Evolutionary conservation across 2,888 invertebrate genomes (phyloP).

Genomic region (Ornithoptera priamus): DNA sequence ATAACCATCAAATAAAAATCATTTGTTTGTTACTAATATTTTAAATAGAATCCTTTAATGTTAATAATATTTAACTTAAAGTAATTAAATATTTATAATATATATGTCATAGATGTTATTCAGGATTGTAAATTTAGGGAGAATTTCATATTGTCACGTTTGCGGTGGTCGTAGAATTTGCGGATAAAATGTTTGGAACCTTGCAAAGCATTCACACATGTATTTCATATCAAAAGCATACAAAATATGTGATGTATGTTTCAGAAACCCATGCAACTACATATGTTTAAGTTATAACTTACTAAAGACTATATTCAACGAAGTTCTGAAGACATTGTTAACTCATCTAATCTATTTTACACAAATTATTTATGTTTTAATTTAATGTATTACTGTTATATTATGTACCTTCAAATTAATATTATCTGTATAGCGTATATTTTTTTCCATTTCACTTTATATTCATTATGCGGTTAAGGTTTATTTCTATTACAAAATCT

Average conservation of each 20-base stretch:
- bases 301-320: too few species aligned
- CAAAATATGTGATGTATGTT: slow-evolving; percentile 35
- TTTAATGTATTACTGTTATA: too few species aligned
- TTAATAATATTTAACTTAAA: not conserved
- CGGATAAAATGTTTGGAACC: slow-evolving; percentile 51
- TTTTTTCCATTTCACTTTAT: too few species aligned
- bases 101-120: not conserved
- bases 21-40: too few species aligned
- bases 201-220: slow-evolving; percentile 43
- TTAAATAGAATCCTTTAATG: not conserved
- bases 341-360: too few species aligned
- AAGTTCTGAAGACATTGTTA: too few species aligned
- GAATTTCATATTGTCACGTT: slow-evolving; percentile 27
- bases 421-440: too few species aligned
- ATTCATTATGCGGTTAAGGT: too few species aligned
- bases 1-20: too few species aligned
- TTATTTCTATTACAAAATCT: too few species aligned
- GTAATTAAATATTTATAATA: not conserved
- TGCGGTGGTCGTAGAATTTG: slow-evolving; percentile 33
- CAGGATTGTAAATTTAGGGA: not conserved
- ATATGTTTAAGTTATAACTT: not conserved
- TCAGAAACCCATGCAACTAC: not conserved
- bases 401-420: too few species aligned
- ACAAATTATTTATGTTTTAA: too few species aligned
- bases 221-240: slow-evolving; percentile 36